phyloP scores from a whole-genome alignment of 2,888 invertebrate species.

The Tipula lateralis region DNA sequence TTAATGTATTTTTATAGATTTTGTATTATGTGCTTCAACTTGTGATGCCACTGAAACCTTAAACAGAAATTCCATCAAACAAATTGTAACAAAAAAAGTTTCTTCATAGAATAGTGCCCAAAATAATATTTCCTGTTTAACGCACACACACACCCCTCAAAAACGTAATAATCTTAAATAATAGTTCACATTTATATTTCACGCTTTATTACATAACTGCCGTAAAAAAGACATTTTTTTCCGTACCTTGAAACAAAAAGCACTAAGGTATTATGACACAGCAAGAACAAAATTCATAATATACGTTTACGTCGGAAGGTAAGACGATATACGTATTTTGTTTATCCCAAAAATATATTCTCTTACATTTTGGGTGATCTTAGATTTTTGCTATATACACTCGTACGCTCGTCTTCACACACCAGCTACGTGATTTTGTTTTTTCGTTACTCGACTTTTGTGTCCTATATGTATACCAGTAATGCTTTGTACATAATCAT shows the following conservation, averaged over 20 bases:
- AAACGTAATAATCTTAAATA: background rate
- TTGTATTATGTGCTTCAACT: no score
- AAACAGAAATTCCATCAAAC: no score
- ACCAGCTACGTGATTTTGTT: background rate
- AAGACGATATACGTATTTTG: background rate
- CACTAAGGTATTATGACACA: background rate
- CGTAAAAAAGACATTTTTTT: background rate
- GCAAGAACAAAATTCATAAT: background rate
- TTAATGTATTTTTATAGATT: no score
- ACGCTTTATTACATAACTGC: background rate
- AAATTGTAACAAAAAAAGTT: no score
- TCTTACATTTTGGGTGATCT: background rate
- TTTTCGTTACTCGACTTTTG: background rate
- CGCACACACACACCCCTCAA: background rate
- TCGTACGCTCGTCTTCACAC: background rate
- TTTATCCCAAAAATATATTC: background rate
- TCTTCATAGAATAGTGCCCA: background rate
- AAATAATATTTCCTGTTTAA: background rate
- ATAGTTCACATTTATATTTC: constrained; percentile 19
- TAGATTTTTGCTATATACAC: background rate
- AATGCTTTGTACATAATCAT: background rate
- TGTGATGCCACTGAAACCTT: no score
- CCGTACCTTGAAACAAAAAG: background rate
- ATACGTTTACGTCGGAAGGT: background rate
- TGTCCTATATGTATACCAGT: background rate